Evolutionary conservation across 2,113 vertebrate species (phyloP).

Genomic region (Dromaius novaehollandiae): DNA sequence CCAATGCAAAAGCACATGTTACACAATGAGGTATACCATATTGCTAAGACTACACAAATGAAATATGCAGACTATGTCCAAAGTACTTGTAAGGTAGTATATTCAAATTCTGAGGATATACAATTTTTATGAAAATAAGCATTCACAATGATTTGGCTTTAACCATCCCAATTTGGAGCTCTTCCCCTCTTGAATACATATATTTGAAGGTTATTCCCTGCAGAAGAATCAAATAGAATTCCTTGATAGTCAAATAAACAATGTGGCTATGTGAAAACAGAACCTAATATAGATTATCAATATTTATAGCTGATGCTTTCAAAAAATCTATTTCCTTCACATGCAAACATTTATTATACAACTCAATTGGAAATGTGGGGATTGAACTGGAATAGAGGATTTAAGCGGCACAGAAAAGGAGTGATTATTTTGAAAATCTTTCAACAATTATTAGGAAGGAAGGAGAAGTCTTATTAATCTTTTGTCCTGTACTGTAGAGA

Average conservation of each 20-base stretch:
- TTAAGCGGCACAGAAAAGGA: not conserved
- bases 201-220: not conserved
- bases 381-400: not conserved
- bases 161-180: not conserved
- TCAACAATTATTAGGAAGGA: not conserved
- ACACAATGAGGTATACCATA: not conserved
- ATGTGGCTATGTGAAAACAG: not conserved
- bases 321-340: not conserved
- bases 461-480: not conserved
- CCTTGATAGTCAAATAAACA: not conserved
- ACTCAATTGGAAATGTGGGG: not conserved
- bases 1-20: not conserved
- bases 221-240: not conserved
- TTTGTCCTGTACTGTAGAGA: not conserved
- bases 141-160: not conserved
- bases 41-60: not conserved
- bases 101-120: not conserved
- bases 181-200: not conserved
- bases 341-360: not conserved
- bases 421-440: not conserved
- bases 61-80: not conserved
- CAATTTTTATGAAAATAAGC: not conserved
- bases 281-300: not conserved
- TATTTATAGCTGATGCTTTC: not conserved
- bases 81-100: not conserved